phyloP scores from a whole-genome alignment of 2,888 invertebrate genomes.

The Clusia tigrina region DNA sequence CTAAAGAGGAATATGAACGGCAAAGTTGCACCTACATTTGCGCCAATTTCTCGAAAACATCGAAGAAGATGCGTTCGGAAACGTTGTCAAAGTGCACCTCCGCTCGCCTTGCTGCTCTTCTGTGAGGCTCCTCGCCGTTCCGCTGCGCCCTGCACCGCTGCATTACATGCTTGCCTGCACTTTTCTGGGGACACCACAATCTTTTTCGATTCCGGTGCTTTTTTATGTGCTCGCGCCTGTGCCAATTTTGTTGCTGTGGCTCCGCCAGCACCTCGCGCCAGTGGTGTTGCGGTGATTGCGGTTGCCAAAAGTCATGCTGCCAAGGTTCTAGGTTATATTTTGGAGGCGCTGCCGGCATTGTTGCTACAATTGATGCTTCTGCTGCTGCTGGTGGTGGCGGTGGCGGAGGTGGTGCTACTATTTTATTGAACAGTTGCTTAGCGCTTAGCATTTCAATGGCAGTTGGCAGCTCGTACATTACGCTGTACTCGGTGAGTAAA shows the following conservation, averaged over 20 bases:
- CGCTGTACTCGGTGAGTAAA: slow-evolving; percentile 46
- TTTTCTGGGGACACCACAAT: slow-evolving; percentile 7
- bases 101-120: neutral
- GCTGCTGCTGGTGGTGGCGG: slow-evolving; percentile 21
- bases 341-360: slow-evolving; percentile 15
- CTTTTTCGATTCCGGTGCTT: neutral
- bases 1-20: too few relatives aligned
- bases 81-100: neutral
- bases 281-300: neutral
- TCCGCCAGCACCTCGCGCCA: neutral
- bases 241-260: slow-evolving; percentile 3
- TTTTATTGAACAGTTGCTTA: neutral
- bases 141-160: neutral
- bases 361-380: slow-evolving; percentile 17
- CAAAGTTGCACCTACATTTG: slow-evolving; percentile 41
- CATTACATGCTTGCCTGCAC: neutral
- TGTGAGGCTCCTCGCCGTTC: neutral
- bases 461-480: slow-evolving; percentile 52
- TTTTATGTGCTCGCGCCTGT: too few relatives aligned
- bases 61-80: slow-evolving; percentile 35
- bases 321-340: neutral
- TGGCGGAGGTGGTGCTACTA: slow-evolving; percentile 32
- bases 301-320: slow-evolving; percentile 1
- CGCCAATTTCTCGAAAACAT: slow-evolving; percentile 39
- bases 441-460: slow-evolving; percentile 38